Evolutionary conservation across 2,797 vertebrate species (phyloP).

Genomic region (Gymnothorax javanicus): DNA sequence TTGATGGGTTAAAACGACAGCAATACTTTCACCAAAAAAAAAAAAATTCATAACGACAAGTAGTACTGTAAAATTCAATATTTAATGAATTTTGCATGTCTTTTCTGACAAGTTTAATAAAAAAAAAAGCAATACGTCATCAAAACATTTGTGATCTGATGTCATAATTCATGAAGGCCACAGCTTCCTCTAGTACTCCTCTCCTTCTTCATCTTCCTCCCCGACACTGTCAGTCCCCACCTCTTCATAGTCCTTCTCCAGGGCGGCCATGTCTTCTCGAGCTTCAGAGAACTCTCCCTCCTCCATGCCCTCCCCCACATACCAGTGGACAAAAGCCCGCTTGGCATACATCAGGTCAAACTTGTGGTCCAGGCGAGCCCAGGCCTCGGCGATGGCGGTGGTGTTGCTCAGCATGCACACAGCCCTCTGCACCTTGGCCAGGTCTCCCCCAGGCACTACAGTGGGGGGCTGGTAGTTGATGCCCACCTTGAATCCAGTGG

Average conservation of each 20-base stretch:
- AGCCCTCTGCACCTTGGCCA: slow-evolving; percentile 71
- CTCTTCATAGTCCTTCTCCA: slow-evolving; percentile 81
- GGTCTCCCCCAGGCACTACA: slow-evolving; percentile 66
- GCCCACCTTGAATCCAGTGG: slow-evolving; percentile 70
- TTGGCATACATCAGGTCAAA: slow-evolving; percentile 59
- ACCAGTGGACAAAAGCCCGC: slow-evolving; percentile 59
- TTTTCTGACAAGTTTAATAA: background rate
- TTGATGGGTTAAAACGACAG: too few species aligned
- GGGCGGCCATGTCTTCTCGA: slow-evolving; percentile 78
- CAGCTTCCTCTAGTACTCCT: too few species aligned
- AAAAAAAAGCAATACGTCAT: background rate
- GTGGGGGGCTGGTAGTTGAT: slow-evolving; percentile 73
- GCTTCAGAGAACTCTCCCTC: slow-evolving; percentile 64
- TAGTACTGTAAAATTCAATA: background rate
- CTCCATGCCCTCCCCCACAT: slow-evolving; percentile 63
- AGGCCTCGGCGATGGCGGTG: slow-evolving; percentile 61
- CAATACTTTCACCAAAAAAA: too few species aligned
- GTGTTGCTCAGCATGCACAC: slow-evolving; percentile 90
- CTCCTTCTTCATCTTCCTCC: slow-evolving; percentile 42
- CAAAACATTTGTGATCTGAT: background rate
- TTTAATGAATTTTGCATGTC: background rate
- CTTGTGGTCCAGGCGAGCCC: slow-evolving; percentile 55
- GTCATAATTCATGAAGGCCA: background rate
- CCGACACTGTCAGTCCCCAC: slow-evolving; percentile 72
- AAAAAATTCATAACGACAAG: background rate